Evolutionary conservation across 23 tunicate species (phyloP), one percentile per base, ranked within the genome.

Genomic region (Phallusia fumigata): DNA sequence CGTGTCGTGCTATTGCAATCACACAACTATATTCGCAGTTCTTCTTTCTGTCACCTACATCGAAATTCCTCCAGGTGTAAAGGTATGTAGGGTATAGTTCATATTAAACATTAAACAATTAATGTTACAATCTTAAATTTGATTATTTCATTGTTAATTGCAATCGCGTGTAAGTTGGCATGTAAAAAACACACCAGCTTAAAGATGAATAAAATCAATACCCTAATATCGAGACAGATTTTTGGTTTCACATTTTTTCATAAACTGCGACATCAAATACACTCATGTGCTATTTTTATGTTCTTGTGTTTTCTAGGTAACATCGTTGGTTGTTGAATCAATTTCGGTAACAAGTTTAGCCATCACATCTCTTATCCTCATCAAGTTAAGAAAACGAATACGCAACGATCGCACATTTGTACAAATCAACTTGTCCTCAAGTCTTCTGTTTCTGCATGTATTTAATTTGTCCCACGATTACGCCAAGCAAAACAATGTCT

Each of bases 391-490:
- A 13, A 5, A 2, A 58, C 69, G 28, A 6, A 58, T 58, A 6
- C 69, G 69, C 69, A 58, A 58, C 69, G 69, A 58, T 58, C 69
- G 69, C 3, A 58, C 69, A 8, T 21, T 58, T 21, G 69, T 58
- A 24, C 69, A 58, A 58, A 58, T 58, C 16, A 58, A 58, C 13
- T 58, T 58, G 69, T 58, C 69, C 28, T 58, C 13, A 3, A 58
- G 69, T 58, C 69, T 58, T 16, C 69, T 58, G 28, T 58, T 58
- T 58, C 13, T 58, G 69, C 69, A 58, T 16, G 28, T 58, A 24
- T 58, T 58, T 24, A 58, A 58, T 16, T 24, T 58, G 28, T 16
- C 13, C 8, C 69, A 58, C 13, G 69, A 58, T 58, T 58, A 58
- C 28, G 69, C 69, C 26, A 8, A 6, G 69, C 69, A 58, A 58